A percentile compares a stretch with the other conserved stretches of the same genome.
These are phyloP conservation scores for Yponomeuta evonymella DNA, from an alignment of 2,888 invertebrate species.

Conservation along the genomic window DNA sequence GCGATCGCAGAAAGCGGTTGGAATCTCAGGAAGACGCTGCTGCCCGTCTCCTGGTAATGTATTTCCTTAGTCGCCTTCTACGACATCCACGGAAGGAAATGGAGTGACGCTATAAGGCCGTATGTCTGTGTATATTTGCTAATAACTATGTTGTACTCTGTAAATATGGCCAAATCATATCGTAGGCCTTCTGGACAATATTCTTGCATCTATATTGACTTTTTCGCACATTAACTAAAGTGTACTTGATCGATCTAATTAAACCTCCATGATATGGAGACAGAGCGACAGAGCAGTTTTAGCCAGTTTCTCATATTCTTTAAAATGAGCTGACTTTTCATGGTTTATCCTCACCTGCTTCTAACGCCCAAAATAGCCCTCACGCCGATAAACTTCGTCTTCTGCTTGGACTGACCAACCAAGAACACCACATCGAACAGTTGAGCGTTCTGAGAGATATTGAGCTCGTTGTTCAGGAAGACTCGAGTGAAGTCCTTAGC, in stretches of 20 bases:
- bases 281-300: slow-evolving; percentile 11
- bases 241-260: too few species aligned
- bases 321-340: slow-evolving; percentile 30
- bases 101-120: too few species aligned
- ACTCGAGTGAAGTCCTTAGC: slow-evolving; percentile 94
- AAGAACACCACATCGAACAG: slow-evolving; percentile 93
- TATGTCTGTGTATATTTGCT: too few species aligned
- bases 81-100: too few species aligned
- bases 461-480: slow-evolving; percentile 89
- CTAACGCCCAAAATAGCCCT: slow-evolving; percentile 93
- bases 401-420: slow-evolving; percentile 94
- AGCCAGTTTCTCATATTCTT: slow-evolving; percentile 12
- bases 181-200: not conserved
- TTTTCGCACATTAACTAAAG: too few species aligned
- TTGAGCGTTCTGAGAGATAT: slow-evolving; percentile 85
- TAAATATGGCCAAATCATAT: too few species aligned
- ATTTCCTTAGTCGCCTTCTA: too few species aligned
- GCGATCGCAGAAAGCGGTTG: too few species aligned
- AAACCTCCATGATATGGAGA: too few species aligned
- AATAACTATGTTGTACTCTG: too few species aligned
- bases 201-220: slow-evolving; percentile 3
- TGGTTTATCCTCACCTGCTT: slow-evolving; percentile 78
- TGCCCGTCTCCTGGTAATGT: too few species aligned
- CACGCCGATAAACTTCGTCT: slow-evolving; percentile 92
- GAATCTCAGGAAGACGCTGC: too few species aligned